phyloP scores from a whole-genome alignment of 2,113 vertebrate genomes.

The Chaetodon auriga region DNA sequence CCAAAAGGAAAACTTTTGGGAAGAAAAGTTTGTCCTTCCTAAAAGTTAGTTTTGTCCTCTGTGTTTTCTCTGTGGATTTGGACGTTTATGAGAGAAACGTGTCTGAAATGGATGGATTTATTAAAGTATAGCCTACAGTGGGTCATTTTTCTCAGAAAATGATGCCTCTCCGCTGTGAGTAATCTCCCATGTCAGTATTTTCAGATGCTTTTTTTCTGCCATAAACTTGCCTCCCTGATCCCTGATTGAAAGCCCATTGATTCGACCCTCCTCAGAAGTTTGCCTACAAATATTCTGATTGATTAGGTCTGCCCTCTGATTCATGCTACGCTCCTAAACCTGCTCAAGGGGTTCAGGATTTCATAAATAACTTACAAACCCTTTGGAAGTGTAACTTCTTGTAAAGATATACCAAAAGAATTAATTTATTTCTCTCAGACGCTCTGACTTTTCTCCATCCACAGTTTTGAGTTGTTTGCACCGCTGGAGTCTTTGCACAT shows the following conservation, averaged over 20 bases:
- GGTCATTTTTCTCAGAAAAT: not conserved
- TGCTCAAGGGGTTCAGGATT: not conserved
- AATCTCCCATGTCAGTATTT: not conserved
- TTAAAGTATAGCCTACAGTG: not conserved
- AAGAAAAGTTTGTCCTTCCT: not conserved
- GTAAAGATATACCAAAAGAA: not conserved
- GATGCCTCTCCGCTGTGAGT: constrained; percentile 3
- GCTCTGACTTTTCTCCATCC: not conserved
- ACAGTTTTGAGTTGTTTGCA: constrained; percentile 2
- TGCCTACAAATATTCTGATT: not conserved
- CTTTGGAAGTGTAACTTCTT: not conserved
- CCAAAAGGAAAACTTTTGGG: not conserved
- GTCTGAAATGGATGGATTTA: not conserved
- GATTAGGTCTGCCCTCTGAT: not conserved
- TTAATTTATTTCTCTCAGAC: not conserved
- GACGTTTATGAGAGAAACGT: not conserved
- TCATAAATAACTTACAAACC: not conserved
- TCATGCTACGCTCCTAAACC: not conserved
- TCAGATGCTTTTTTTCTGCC: not conserved
- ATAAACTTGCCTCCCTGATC: not conserved
- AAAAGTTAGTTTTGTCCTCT: not conserved
- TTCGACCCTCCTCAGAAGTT: not conserved
- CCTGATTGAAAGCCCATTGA: constrained; percentile 19
- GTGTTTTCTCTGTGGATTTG: not conserved
- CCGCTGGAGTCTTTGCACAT: constrained; percentile 34